Evolutionary conservation across 2,888 invertebrate species (phyloP).

Genomic region (Caenorhabditis sp.): DNA sequence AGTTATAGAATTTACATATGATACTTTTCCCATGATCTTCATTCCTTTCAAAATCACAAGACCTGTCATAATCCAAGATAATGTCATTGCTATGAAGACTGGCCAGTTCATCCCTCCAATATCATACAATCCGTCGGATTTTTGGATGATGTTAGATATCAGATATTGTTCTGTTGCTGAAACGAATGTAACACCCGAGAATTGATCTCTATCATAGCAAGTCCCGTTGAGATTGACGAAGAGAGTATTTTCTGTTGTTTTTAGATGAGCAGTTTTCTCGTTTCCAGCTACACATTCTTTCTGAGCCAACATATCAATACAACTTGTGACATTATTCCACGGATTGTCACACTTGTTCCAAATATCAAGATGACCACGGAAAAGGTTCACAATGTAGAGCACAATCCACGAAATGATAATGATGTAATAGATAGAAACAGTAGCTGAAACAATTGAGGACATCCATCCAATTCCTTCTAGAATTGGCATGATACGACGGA

Average conservation of each 20-base stretch:
- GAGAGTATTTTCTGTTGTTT: too few relatives aligned
- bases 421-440: slow-evolving; percentile 93
- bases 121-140: slow-evolving; percentile 45
- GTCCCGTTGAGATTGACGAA: too few relatives aligned
- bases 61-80: slow-evolving; percentile 54
- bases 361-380: background rate
- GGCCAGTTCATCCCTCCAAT: slow-evolving; percentile 54
- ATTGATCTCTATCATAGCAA: too few relatives aligned
- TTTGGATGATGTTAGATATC: slow-evolving; percentile 45
- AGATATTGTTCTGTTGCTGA: slow-evolving; percentile 33
- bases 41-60: slow-evolving; percentile 63
- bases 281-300: slow-evolving; percentile 1
- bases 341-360: slow-evolving; percentile 41
- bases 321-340: slow-evolving; percentile 34
- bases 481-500: slow-evolving; percentile 31
- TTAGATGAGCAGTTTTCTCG: too few relatives aligned
- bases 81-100: slow-evolving; percentile 29
- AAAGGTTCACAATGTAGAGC: slow-evolving; percentile 77
- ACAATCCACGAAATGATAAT: slow-evolving; percentile 93
- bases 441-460: slow-evolving; percentile 90
- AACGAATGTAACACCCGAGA: slow-evolving; percentile 5
- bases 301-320: slow-evolving; percentile 1
- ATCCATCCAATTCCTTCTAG: slow-evolving; percentile 82
- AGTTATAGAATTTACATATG: slow-evolving; percentile 22
- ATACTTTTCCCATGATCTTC: slow-evolving; percentile 52